phyloP scores from a whole-genome alignment of 2,888 invertebrate genomes.

The Cordilura impudica region DNA sequence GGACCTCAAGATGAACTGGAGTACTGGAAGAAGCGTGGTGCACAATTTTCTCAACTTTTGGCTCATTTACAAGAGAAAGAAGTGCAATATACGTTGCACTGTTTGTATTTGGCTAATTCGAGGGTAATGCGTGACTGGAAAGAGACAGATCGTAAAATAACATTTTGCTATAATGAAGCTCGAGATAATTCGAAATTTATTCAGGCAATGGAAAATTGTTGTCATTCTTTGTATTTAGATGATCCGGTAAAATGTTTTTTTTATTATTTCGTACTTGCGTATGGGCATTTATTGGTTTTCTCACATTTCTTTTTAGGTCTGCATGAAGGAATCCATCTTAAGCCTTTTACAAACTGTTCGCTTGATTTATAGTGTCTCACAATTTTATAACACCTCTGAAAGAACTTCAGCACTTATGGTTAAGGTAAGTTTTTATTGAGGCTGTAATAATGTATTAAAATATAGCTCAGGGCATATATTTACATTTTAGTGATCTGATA shows the following conservation, averaged over 20 bases:
- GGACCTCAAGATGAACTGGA: conserved; percentile 97
- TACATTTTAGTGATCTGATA: no score
- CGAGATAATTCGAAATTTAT: conserved; percentile 97
- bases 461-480: no score
- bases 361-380: conserved; percentile 95
- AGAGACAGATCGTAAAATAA: conserved; percentile 92
- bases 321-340: conserved; percentile 93
- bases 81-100: conserved; percentile 87
- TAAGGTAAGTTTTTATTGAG: conserved; percentile 81
- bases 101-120: conserved; percentile 86
- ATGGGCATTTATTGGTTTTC: conserved; percentile 66
- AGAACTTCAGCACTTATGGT: conserved; percentile 97
- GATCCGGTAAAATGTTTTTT: conserved; percentile 94
- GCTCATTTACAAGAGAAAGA: conserved; percentile 87
- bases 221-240: conserved; percentile 94
- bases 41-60: conserved; percentile 93
- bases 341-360: conserved; percentile 94
- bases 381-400: conserved; percentile 97
- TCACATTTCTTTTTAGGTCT: conserved; percentile 78
- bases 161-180: conserved; percentile 96
- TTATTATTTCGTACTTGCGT: no score
- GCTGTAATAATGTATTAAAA: background rate
- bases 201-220: conserved; percentile 95
- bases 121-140: conserved; percentile 90
- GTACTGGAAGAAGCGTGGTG: conserved; percentile 97